A percentile compares a stretch with the other conserved stretches of the same genome.
Conservation (phyloP, 2,113 vertebrate genomes). For the Cebus imitator region DNA sequence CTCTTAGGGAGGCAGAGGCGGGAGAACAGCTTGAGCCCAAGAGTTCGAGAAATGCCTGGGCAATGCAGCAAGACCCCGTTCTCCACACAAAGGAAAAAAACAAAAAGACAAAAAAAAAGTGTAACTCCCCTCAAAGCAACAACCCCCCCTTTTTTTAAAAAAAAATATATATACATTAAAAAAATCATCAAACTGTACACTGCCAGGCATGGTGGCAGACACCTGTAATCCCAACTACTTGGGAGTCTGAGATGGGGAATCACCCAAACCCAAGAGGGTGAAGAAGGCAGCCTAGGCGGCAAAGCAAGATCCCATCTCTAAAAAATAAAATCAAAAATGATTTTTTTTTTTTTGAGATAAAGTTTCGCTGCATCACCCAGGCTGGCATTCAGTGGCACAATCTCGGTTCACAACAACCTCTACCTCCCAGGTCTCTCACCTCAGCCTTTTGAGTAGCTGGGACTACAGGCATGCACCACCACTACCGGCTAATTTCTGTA, state of each 20-base stretch:
- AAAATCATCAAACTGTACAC: too few relatives aligned
- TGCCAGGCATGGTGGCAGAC: too few relatives aligned
- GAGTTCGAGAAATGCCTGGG: too few relatives aligned
- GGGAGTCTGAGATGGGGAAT: background rate
- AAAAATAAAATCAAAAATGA: background rate
- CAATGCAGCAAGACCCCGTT: too few relatives aligned
- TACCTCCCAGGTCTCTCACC: background rate
- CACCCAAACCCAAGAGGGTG: too few relatives aligned
- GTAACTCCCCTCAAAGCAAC: too few relatives aligned
- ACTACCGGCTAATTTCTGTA: background rate
- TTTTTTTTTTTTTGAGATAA: background rate
- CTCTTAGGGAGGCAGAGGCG: background rate
- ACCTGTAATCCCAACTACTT: background rate
- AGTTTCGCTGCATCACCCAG: background rate
- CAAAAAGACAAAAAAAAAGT: too few relatives aligned
- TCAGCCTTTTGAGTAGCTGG: background rate
- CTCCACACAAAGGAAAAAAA: too few relatives aligned
- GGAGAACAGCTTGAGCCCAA: too few relatives aligned
- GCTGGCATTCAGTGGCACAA: background rate
- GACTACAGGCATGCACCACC: background rate
- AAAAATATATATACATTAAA: too few relatives aligned
- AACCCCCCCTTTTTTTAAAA: too few relatives aligned
- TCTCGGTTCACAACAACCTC: background rate
- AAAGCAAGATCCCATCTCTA: background rate
- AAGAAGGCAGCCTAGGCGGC: too few relatives aligned